Evolutionary conservation across 2,797 vertebrate species (phyloP).

Genomic region (Urosaurus nigricauda): DNA sequence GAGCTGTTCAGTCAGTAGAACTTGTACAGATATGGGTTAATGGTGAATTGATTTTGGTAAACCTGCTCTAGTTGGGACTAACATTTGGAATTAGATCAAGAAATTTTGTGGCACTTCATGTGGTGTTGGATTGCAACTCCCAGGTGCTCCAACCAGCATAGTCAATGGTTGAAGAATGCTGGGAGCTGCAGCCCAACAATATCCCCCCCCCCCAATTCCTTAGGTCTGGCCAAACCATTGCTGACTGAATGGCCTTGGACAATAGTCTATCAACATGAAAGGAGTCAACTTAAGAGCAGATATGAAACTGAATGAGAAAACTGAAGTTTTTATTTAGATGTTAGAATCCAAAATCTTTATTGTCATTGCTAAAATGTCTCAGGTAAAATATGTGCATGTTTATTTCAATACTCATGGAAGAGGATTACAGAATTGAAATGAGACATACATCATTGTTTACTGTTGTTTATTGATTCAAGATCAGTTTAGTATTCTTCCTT

Average conservation of each 20-base stretch:
- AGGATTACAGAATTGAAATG: conserved; percentile 1
- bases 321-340: neutral
- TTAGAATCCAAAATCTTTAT: neutral
- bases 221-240: neutral
- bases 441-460: neutral
- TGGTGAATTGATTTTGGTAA: no score
- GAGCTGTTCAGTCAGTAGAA: no score
- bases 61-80: no score
- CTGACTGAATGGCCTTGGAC: neutral
- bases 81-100: no score
- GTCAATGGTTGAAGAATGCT: no score
- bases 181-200: no score
- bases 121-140: no score
- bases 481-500: neutral
- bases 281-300: neutral
- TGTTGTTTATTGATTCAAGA: neutral
- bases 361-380: neutral
- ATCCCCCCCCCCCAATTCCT: no score
- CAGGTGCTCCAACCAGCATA: no score
- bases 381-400: neutral
- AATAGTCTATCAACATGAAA: neutral
- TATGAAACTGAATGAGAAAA: no score
- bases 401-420: neutral
- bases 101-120: no score
- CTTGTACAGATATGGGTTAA: no score